Percentiles rank a stretch among this genome's conserved stretches.
These are phyloP conservation scores for Clamator glandarius DNA, from an alignment of 2,797 vertebrate genomes.

Conservation along the genomic window DNA sequence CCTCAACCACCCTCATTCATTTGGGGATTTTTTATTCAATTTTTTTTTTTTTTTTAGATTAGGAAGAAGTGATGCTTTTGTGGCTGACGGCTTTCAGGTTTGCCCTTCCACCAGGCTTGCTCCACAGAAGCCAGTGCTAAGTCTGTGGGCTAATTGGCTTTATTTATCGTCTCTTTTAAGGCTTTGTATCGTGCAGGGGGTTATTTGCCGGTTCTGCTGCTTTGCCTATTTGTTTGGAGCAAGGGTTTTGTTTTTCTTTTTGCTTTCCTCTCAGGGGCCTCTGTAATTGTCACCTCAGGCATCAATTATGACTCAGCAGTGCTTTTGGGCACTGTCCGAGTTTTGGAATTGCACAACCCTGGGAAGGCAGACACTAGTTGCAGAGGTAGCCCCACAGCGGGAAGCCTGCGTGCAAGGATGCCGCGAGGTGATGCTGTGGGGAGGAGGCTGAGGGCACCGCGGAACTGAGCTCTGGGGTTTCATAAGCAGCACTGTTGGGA, in stretches of 20 bases:
- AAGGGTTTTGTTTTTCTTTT: constrained; percentile 27
- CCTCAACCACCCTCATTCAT: neutral
- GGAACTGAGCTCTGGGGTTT: neutral
- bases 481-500: neutral
- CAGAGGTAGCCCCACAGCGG: accelerated
- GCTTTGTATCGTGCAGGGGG: neutral
- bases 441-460: accelerated
- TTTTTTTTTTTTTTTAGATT: neutral
- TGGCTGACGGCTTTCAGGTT: neutral
- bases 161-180: constrained; percentile 21
- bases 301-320: neutral
- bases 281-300: constrained; percentile 56
- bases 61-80: neutral
- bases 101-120: neutral
- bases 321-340: constrained; percentile 6
- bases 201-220: constrained; percentile 5
- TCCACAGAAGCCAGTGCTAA: neutral
- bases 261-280: neutral
- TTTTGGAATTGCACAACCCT: neutral
- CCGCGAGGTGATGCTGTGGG: neutral
- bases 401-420: accelerated
- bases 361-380: neutral
- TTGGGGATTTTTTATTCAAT: too few species aligned
- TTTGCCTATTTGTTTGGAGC: constrained; percentile 35
- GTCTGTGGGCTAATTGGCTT: constrained; percentile 13